Evolutionary conservation across 2,113 vertebrate genomes (phyloP).

Genomic region (Tychaedon coryphoeus): DNA sequence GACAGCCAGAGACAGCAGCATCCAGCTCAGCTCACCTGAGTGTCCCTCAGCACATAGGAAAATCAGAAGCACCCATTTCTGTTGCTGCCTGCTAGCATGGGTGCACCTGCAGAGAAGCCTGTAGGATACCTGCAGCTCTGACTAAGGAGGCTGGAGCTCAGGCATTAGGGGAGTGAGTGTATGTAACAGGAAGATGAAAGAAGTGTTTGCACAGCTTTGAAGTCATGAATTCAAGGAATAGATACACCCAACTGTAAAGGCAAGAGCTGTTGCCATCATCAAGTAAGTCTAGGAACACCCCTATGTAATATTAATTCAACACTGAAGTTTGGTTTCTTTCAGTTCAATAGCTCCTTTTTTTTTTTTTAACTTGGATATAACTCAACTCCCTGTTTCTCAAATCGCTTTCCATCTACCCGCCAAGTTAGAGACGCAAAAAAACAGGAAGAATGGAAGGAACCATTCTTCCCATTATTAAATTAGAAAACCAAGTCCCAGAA

Average conservation of each 20-base stretch:
- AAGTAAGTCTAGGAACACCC: background rate
- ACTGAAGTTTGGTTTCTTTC: background rate
- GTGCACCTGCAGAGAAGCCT: background rate
- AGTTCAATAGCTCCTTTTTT: background rate
- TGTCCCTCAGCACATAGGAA: rapidly evolving
- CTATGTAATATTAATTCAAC: background rate
- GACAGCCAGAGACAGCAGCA: rapidly evolving
- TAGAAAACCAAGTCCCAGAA: background rate
- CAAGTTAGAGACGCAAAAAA: background rate
- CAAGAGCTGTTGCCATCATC: background rate
- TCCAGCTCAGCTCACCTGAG: background rate
- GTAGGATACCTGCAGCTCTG: background rate
- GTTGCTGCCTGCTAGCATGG: rapidly evolving
- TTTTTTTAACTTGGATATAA: background rate
- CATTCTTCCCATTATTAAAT: background rate
- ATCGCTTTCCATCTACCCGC: background rate
- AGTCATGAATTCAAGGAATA: background rate
- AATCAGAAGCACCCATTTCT: background rate
- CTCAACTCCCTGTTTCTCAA: background rate
- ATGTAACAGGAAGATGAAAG: background rate
- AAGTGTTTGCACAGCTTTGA: background rate
- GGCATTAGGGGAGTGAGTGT: background rate
- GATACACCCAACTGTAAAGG: background rate
- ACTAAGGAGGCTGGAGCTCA: background rate
- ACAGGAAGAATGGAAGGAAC: background rate